A percentile compares a stretch with the other conserved stretches of the same genome.
Evolutionary conservation across 1,140 invertebrate species (phyloP).

Genomic region (Hylaeus anthracinus): DNA sequence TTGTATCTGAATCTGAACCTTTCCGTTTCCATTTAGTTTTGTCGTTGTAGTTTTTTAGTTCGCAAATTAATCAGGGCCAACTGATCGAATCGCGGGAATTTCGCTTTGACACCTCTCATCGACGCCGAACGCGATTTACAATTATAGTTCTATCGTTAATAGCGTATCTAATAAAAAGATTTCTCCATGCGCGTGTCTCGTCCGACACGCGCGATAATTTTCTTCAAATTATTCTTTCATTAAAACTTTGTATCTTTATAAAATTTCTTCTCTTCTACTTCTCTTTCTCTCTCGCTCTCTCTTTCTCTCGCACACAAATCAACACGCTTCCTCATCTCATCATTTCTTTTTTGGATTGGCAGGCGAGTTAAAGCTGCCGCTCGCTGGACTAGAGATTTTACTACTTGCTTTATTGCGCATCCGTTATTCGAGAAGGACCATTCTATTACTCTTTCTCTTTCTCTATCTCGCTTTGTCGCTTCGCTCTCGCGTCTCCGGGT

Average conservation of each 20-base stretch:
- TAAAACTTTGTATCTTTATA: slow-evolving; percentile 63
- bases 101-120: slow-evolving; percentile 53
- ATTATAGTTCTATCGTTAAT: slow-evolving; percentile 59
- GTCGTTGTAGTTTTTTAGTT: not conserved
- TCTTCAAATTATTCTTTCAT: slow-evolving; percentile 33
- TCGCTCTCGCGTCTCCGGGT: slow-evolving; percentile 38
- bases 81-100: not conserved
- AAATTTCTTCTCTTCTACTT: slow-evolving; percentile 30
- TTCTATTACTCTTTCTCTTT: slow-evolving; percentile 31
- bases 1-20: not conserved
- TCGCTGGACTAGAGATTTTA: slow-evolving; percentile 81
- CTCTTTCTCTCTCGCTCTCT: slow-evolving; percentile 24
- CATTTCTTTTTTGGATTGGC: slow-evolving; percentile 76
- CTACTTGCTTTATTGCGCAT: slow-evolving; percentile 78
- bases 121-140: slow-evolving; percentile 70
- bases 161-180: slow-evolving; percentile 64
- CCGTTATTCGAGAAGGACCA: slow-evolving; percentile 51
- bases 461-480: slow-evolving; percentile 1
- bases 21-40: not conserved
- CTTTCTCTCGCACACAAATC: slow-evolving; percentile 26
- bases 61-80: not conserved
- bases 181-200: not conserved
- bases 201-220: slow-evolving; percentile 41
- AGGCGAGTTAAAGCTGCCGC: slow-evolving; percentile 74
- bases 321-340: slow-evolving; percentile 20